phyloP scores from a whole-genome alignment of 2,888 invertebrate species.

The Dicyrtomina minuta region DNA sequence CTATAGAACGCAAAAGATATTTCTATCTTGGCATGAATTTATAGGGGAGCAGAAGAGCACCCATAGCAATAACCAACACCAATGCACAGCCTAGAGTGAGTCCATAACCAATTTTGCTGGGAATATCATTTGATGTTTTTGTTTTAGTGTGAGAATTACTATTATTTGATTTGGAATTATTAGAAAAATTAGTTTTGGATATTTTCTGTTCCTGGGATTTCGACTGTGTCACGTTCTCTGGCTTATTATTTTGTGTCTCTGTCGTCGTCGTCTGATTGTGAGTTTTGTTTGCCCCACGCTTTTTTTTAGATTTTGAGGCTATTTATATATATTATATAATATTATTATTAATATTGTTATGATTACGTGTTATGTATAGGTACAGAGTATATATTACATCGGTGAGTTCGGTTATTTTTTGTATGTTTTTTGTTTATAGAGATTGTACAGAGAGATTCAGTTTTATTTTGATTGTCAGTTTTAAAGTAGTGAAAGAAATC shows the following conservation, averaged over 20 bases:
- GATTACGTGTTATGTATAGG: background rate
- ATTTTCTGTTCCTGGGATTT: background rate
- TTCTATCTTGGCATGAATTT: slow-evolving; percentile 22
- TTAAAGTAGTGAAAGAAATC: slow-evolving; percentile 23
- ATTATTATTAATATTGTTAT: background rate
- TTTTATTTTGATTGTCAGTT: background rate
- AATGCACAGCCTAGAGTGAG: slow-evolving; percentile 33
- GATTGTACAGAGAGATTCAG: slow-evolving; percentile 10
- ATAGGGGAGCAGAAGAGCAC: slow-evolving; percentile 30
- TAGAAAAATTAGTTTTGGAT: background rate
- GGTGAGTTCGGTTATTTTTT: slow-evolving; percentile 6
- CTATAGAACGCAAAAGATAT: too few relatives aligned
- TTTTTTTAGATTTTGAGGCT: slow-evolving; percentile 8
- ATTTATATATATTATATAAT: background rate
- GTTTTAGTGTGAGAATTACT: background rate
- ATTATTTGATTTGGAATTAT: background rate
- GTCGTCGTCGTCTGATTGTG: background rate
- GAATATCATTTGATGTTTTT: background rate
- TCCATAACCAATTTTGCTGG: slow-evolving; percentile 22
- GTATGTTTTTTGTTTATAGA: slow-evolving; percentile 1
- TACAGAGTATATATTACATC: background rate
- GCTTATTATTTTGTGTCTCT: too few relatives aligned
- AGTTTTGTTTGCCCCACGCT: slow-evolving; percentile 5
- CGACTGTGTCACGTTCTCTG: too few relatives aligned
- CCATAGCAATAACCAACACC: slow-evolving; percentile 32